Base-by-base conservation (phyloP, 2,888 invertebrate species). In the Glomeris marginata region DNA sequence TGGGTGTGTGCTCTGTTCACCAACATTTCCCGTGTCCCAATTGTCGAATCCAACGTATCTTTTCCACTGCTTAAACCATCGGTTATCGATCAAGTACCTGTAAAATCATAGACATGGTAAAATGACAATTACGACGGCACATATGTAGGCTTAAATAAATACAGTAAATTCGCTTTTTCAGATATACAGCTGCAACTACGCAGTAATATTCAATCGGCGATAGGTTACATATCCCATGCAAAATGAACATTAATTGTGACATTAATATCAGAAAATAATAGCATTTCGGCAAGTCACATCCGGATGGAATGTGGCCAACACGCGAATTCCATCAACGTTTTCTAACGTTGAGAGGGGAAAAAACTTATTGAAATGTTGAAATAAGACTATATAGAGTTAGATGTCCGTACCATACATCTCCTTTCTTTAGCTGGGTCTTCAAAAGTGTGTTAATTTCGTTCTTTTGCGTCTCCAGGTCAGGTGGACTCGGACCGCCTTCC, bases 1-100 rank as follows among this genome's bases (percentile, higher is more conserved):
- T 10, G 70, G 70, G 54, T 66, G 63, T n/a, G 61, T 59, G 43
- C 60, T 60, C 34, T 61, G 58, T 28, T 65, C 64, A 33, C 64
- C 63, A 16, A 59, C 60, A 53, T 54, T 59, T 38, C 58, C 55
- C 1, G 60, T 57, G 49, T 68, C 67, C 65, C 66, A 66, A 28
- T 55, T 60, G 49, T 70, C 69, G 57, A 50, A 64, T 2, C 68
- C 66, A 21, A 70, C 66, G 64, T 66, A 72, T 45, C 65, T 64
- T 55, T 69, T 68, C 68, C 68, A 71, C 52, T 67, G 66, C 52
- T 69, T 69, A 54, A 65, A 67, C 71, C 71, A 72, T 52, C 66
- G 65, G 8, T 63, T 58, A 55, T 70, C 69, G 22, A 71, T 49
- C 36, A 72, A 58, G 60, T 67, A 71, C 70, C 71, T 69, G 54